A percentile compares a stretch with the other conserved stretches of the same genome.
These are phyloP conservation scores for Chaetogeoica ovagalla DNA, from an alignment of 2,888 invertebrate genomes.

Conservation along the genomic window DNA sequence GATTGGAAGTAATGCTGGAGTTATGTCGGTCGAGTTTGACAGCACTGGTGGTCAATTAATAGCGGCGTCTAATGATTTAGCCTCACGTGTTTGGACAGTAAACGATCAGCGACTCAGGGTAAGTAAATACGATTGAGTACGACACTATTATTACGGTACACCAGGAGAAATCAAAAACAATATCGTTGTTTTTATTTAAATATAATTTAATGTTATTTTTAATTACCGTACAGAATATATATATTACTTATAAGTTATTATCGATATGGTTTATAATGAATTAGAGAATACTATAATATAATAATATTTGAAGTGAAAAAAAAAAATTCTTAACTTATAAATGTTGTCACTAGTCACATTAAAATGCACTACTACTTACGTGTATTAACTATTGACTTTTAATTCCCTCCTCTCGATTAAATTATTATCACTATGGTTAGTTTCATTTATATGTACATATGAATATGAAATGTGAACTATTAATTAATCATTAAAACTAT, in stretches of 20 bases:
- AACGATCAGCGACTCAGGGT: slow-evolving; percentile 88
- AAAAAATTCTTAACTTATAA: slow-evolving; percentile 13
- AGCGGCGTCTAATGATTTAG: slow-evolving; percentile 95
- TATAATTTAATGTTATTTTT: slow-evolving; percentile 33
- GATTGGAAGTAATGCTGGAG: slow-evolving; percentile 91
- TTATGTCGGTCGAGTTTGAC: slow-evolving; percentile 96
- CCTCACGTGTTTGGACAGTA: slow-evolving; percentile 94
- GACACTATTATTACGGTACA: too few relatives aligned
- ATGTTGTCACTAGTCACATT: not conserved
- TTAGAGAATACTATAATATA: not conserved
- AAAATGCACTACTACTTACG: slow-evolving; percentile 13
- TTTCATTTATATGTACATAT: slow-evolving; percentile 29
- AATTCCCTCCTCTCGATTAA: slow-evolving; percentile 29
- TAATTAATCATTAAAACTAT: slow-evolving; percentile 12
- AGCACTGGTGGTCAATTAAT: slow-evolving; percentile 82
- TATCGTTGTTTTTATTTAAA: not conserved
- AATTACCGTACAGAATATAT: slow-evolving; percentile 21
- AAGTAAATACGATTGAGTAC: slow-evolving; percentile 59
- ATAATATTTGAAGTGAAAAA: slow-evolving; percentile 23
- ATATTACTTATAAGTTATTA: slow-evolving; percentile 31
- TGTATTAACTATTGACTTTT: slow-evolving; percentile 1
- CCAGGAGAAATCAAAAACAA: not conserved
- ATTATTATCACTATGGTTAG: slow-evolving; percentile 26
- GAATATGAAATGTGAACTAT: not conserved
- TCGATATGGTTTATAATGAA: not conserved